Percentiles rank a stretch among this genome's conserved stretches.
Conservation (phyloP, 1,140 invertebrate species). For the Sarcophaga bullata region DNA sequence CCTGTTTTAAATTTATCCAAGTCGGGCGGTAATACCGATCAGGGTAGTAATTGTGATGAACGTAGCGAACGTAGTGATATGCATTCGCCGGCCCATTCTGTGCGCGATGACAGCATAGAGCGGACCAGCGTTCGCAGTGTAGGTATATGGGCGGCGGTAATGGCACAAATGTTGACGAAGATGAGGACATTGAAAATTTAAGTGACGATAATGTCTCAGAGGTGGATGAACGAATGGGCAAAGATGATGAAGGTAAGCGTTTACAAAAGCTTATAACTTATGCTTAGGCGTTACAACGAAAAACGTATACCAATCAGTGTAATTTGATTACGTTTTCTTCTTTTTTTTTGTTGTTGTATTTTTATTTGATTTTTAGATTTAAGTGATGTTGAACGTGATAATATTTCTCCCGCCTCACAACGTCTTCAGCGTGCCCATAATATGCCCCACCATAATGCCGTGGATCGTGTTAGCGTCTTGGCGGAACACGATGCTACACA, state of each 20-base stretch:
- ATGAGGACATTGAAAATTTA: constrained; percentile 82
- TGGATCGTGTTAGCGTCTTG: constrained; percentile 40
- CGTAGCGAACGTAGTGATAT: constrained; percentile 69
- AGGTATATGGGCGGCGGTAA: constrained; percentile 72
- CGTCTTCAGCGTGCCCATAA: constrained; percentile 57
- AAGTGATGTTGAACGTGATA: constrained; percentile 65
- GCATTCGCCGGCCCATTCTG: constrained; percentile 68
- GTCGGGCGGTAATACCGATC: constrained; percentile 71
- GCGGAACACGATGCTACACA: constrained; percentile 42
- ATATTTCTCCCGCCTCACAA: constrained; percentile 55
- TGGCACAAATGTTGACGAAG: constrained; percentile 56
- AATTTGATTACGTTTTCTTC: no score
- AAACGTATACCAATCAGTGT: no score
- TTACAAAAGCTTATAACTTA: neutral
- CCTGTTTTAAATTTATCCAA: constrained; percentile 90
- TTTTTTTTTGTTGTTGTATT: constrained; percentile 52
- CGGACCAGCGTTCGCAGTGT: constrained; percentile 61
- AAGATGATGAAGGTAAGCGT: constrained; percentile 82
- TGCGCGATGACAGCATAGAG: constrained; percentile 57
- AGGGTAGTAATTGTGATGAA: constrained; percentile 69
- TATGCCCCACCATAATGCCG: constrained; percentile 48
- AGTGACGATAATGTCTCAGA: constrained; percentile 81
- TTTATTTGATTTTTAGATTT: constrained; percentile 50
- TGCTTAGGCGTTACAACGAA: constrained; percentile 3
- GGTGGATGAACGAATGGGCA: constrained; percentile 73